Conservation (phyloP, 1,140 invertebrate genomes). For the Caenorhabditis inopinata region DNA sequence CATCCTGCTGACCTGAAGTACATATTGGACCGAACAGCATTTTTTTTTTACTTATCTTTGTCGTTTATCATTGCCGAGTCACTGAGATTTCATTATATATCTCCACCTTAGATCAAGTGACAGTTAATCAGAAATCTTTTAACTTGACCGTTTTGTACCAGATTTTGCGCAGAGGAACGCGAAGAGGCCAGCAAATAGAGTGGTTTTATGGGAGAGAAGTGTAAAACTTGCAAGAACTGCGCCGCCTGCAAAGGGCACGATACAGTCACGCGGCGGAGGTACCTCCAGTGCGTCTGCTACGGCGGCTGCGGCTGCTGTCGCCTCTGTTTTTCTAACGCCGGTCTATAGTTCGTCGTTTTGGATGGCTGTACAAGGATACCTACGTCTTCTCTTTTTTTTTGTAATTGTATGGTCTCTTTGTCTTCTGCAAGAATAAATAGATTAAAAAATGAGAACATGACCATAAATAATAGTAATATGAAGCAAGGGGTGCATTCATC, state of each 20-base stretch:
- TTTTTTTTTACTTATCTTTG: no score
- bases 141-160: no score
- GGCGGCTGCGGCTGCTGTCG: no score
- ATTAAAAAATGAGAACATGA: neutral
- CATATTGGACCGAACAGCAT: no score
- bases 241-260: neutral
- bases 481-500: neutral
- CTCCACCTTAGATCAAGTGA: no score
- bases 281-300: neutral
- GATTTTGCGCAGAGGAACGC: no score
- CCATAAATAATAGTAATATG: conserved; percentile 4
- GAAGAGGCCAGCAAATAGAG: neutral
- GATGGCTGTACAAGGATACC: neutral
- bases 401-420: no score
- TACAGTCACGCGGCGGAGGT: neutral
- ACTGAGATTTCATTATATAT: no score
- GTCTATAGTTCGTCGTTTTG: neutral
- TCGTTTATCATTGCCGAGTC: no score
- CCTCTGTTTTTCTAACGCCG: neutral
- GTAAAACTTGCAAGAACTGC: neutral
- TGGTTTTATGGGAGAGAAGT: neutral
- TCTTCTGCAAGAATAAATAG: neutral
- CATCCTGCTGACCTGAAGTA: no score
- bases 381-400: neutral
- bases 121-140: no score